Evolutionary conservation across 2,113 vertebrate genomes (phyloP).

Genomic region (Lophura nycthemera): DNA sequence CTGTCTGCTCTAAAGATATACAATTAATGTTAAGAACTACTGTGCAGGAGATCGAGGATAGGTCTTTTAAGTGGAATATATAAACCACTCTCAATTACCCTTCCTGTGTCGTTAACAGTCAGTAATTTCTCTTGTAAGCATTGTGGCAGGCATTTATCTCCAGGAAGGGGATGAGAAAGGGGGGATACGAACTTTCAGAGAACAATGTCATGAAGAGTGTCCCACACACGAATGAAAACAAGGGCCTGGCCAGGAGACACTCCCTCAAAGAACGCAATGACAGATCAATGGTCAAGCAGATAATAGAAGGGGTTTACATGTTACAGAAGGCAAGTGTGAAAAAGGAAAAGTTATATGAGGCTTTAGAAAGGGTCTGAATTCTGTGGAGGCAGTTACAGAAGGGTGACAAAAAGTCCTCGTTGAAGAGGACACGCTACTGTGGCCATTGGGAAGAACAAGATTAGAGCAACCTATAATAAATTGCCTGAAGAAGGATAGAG

Average conservation of each 20-base stretch:
- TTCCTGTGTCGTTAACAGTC: neutral
- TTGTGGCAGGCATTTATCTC: neutral
- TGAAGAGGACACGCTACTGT: neutral
- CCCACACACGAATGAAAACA: neutral
- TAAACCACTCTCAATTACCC: neutral
- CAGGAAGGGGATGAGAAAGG: neutral
- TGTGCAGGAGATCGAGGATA: fast-evolving
- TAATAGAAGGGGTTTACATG: neutral
- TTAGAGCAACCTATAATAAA: neutral
- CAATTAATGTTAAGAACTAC: neutral
- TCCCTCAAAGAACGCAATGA: neutral
- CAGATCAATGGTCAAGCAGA: neutral
- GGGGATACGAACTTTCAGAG: neutral
- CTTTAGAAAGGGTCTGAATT: neutral
- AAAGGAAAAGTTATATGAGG: neutral
- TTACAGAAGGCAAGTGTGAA: neutral
- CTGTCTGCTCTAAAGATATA: neutral
- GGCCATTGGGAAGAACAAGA: neutral
- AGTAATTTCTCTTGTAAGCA: neutral
- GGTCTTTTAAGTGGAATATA: neutral
- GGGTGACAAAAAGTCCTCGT: neutral
- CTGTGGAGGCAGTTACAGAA: fast-evolving
- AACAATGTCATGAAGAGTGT: neutral
- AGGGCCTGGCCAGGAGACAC: neutral
- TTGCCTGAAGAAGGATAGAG: neutral